A percentile compares a stretch with the other conserved stretches of the same genome.
These are phyloP conservation scores for Tympanuchus pallidicinctus DNA, from an alignment of 2,113 vertebrate genomes.

Conservation along the genomic window DNA sequence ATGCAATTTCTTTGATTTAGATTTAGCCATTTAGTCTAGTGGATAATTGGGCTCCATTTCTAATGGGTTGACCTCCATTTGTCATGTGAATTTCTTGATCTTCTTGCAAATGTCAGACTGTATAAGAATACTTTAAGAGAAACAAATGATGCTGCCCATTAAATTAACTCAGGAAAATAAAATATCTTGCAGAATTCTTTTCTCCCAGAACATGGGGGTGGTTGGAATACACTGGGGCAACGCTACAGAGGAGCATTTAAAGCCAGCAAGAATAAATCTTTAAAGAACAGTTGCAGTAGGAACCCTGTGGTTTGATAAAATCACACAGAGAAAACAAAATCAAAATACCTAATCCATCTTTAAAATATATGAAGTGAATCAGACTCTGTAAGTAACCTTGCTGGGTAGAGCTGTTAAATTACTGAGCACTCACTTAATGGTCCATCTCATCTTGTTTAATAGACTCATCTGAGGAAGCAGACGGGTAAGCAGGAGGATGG, in stretches of 20 bases:
- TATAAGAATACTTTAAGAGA: constrained; percentile 11
- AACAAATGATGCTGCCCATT: constrained; percentile 29
- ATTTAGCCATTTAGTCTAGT: constrained; percentile 12
- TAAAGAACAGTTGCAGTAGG: neutral
- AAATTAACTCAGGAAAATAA: constrained; percentile 13
- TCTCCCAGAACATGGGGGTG: neutral
- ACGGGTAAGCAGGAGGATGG: neutral
- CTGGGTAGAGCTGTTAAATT: constrained; percentile 7
- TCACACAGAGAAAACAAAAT: neutral
- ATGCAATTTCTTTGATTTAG: constrained; percentile 7
- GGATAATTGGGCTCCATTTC: constrained; percentile 11
- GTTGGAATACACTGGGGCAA: neutral
- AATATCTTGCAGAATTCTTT: neutral
- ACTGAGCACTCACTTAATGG: constrained; percentile 1
- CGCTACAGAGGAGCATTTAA: neutral
- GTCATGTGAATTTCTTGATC: constrained; percentile 18
- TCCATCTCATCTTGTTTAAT: neutral
- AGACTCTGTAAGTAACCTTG: neutral
- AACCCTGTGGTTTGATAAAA: neutral
- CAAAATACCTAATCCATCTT: neutral
- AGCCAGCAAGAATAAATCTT: neutral
- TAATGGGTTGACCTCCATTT: constrained; percentile 4
- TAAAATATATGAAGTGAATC: neutral
- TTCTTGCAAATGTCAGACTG: constrained; percentile 14
- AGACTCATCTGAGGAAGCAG: neutral